Evolutionary conservation across 2,113 vertebrate genomes (phyloP), one percentile per base, ranked within the genome.

Genomic region (Prionailurus viverrinus): DNA sequence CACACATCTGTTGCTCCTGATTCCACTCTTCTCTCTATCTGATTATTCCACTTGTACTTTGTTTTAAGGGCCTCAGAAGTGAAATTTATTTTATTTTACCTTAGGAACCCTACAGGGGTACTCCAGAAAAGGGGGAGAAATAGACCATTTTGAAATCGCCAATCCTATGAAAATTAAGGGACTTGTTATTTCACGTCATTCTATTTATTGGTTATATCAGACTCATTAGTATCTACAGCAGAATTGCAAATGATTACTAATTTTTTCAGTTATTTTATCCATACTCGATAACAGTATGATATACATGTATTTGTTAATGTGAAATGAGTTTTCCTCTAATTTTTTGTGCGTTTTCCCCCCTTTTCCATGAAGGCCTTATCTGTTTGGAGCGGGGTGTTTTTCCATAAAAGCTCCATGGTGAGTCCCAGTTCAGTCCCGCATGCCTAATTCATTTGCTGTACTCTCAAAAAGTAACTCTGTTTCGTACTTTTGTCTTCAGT

Each of bases 311-410:
- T 99, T 98, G 98, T 99, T 99, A 99, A 99, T 98, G 97, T 96
- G 99, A 98, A 97, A 99, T 98, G 98, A 98, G 98, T 99, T 99
- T 98, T 99, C 98, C 98, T 99, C 99, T 99, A 99, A 99, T 99
- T 99, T 98, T 99, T 98, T 99, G 99, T 99, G 98, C 99, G 98
- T 99, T 99, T 99, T 98, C 98, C 99, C 98, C 98, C 97, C 97
- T 98, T 98, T 98, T 98, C 98, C 98, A 97, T 99, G 99, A 99
- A 99, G 99, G 99, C 99, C 99, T 99, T 99, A 99, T 99, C 99
- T 99, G 99, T 99, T 99, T 99, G 99, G 99, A 99, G 99, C 99
- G 99, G 99, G 99, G 99, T 99, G 99, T 99, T 99, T 99, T 99
- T 99, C 99, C 99, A 99, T 99, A 99, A 99, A 99, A 99, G 99